phyloP scores from a whole-genome alignment of 1,140 invertebrate species.

The Drosophila pachea region DNA sequence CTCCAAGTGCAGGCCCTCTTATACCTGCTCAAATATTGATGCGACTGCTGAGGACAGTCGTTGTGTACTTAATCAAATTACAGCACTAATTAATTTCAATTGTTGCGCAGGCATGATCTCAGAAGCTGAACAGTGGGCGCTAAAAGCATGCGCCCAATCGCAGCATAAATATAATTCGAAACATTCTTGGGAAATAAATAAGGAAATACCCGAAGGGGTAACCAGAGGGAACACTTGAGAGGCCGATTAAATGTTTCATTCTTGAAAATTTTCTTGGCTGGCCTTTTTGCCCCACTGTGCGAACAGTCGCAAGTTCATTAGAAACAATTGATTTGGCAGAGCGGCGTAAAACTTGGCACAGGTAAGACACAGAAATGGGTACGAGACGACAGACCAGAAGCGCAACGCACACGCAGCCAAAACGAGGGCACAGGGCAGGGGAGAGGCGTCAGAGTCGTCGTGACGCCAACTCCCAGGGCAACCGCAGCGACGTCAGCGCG shows the following conservation, averaged over 20 bases:
- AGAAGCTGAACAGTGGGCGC: slow-evolving; percentile 1
- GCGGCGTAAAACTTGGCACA: slow-evolving; percentile 72
- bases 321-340: slow-evolving; percentile 76
- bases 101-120: slow-evolving; percentile 41
- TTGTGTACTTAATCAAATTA: slow-evolving; percentile 66
- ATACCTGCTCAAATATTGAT: slow-evolving; percentile 15
- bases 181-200: too few relatives aligned
- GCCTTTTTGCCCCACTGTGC: slow-evolving; percentile 35
- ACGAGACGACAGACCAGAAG: slow-evolving; percentile 17
- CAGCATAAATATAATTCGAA: too few relatives aligned
- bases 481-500: slow-evolving; percentile 51
- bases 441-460: slow-evolving; percentile 8
- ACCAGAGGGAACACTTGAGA: too few relatives aligned
- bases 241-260: too few relatives aligned
- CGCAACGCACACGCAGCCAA: slow-evolving; percentile 14
- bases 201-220: too few relatives aligned
- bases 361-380: slow-evolving; percentile 49
- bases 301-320: slow-evolving; percentile 65
- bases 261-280: neutral
- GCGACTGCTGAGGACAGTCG: slow-evolving; percentile 33
- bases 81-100: slow-evolving; percentile 71
- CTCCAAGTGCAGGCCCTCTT: slow-evolving; percentile 16
- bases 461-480: slow-evolving; percentile 31
- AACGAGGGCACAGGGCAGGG: slow-evolving; percentile 7
- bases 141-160: too few relatives aligned